Evolutionary conservation across 2,113 vertebrate genomes (phyloP).

Genomic region (Arizona elegans): DNA sequence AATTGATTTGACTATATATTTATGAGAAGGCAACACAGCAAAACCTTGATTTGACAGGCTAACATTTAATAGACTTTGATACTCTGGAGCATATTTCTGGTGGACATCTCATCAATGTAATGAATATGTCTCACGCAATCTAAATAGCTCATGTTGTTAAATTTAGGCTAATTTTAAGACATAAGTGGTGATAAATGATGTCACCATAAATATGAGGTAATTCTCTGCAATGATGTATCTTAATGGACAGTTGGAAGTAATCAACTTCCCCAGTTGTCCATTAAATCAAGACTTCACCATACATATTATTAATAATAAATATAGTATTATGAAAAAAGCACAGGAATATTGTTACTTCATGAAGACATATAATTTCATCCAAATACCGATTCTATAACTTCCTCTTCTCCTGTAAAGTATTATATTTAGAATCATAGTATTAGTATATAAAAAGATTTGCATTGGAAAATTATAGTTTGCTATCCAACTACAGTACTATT

Average conservation of each 20-base stretch:
- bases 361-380: neutral
- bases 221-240: neutral
- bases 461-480: neutral
- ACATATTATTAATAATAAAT: neutral
- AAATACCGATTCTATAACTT: neutral
- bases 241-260: neutral
- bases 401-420: neutral
- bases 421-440: neutral
- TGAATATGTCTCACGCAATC: neutral
- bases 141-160: neutral
- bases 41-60: neutral
- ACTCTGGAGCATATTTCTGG: neutral
- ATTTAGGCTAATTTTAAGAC: neutral
- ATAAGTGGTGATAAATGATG: neutral
- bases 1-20: neutral
- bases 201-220: neutral
- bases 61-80: neutral
- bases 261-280: neutral
- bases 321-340: neutral
- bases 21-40: neutral
- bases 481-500: neutral
- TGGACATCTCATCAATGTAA: neutral
- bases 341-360: neutral
- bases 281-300: neutral
- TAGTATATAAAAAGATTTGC: neutral